Base-by-base conservation (phyloP, 2,888 invertebrate genomes). In the Chromoteleia sp. region DNA sequence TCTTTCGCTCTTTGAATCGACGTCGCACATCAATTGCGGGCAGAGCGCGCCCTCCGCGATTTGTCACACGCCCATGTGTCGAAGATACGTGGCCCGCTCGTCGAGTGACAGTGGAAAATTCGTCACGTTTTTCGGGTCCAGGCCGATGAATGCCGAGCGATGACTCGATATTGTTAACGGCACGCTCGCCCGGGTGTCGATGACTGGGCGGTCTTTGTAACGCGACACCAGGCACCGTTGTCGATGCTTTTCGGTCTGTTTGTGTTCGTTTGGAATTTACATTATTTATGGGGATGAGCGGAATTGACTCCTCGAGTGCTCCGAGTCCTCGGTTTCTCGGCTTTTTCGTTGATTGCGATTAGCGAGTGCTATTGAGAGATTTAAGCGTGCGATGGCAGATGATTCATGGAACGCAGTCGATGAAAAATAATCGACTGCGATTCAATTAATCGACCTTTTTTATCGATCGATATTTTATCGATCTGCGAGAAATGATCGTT, bases 141-240 rank as follows among this genome's bases (percentile, higher is more conserved):
- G 10, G 39, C 29, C 33, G 19, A 81, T 89, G 88, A 89, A 89
- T 89, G 87, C 88, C 85, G 83, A 67, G 85, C 89, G 89, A 90
- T 89, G 89, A 89, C 90, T 90, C 89, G 88, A 90, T 90, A 88
- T 85, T 86, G 88, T 86, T 63, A 70, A 68, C 74, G 77, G 68
- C 77, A 77, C 77, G 77, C 50, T 61, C 65, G 50, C 29, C 48
- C 52, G 21, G 56, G 50, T 43, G 41, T 54, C 63, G 43, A 63
- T 73, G 78, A 79, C 73, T 52, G 15, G 15, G 33, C 30, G 6
- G 30, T 39, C 25, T 73, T 73, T 73, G 59, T 73, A 29, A 52
- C 8, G 29, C 41, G 41, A 61, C 36, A 56, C 71, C 30, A 19
- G 14, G 17, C 12, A 6, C 10, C 14, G 10, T 17, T 39, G 39